Evolutionary conservation across 1,140 invertebrate species (phyloP).

Genomic region (Schmidtea mediterranea): DNA sequence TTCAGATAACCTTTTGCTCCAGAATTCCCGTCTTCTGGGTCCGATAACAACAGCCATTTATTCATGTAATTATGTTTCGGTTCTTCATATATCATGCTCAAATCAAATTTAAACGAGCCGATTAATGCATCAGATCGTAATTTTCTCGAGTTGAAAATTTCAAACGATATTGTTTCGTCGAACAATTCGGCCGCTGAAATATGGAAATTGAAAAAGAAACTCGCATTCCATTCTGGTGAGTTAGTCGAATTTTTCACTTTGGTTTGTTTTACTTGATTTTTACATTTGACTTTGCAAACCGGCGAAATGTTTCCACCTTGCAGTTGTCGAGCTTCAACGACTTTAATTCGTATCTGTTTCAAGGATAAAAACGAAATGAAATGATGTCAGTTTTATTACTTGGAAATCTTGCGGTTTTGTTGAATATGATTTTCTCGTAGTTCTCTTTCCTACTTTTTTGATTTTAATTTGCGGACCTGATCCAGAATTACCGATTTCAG

Average conservation of each 20-base stretch:
- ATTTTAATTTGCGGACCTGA: too few relatives aligned
- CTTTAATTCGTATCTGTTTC: conserved; percentile 24
- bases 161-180: conserved; percentile 24
- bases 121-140: conserved; percentile 26
- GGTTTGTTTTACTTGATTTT: conserved; percentile 24
- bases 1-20: conserved; percentile 29
- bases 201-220: conserved; percentile 30
- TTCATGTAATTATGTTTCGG: conserved; percentile 24
- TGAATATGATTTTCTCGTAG: background rate
- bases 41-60: conserved; percentile 29
- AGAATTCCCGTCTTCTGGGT: conserved; percentile 23
- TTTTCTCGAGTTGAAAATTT: conserved; percentile 26
- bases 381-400: too few relatives aligned
- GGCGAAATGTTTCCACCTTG: conserved; percentile 28
- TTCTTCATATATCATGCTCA: conserved; percentile 26
- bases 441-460: background rate
- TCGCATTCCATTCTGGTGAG: conserved; percentile 27
- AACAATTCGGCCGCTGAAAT: conserved; percentile 24
- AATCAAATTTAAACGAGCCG: conserved; percentile 17
- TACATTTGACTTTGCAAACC: conserved; percentile 21
- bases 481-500: too few relatives aligned
- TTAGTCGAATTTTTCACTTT: conserved; percentile 27
- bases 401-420: background rate
- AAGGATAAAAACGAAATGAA: too few relatives aligned
- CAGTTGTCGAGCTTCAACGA: conserved; percentile 28